A percentile compares a stretch with the other conserved stretches of the same genome.
These are phyloP conservation scores for Anthoscopus minutus DNA, from an alignment of 2,113 vertebrate species.

Conservation along the genomic window DNA sequence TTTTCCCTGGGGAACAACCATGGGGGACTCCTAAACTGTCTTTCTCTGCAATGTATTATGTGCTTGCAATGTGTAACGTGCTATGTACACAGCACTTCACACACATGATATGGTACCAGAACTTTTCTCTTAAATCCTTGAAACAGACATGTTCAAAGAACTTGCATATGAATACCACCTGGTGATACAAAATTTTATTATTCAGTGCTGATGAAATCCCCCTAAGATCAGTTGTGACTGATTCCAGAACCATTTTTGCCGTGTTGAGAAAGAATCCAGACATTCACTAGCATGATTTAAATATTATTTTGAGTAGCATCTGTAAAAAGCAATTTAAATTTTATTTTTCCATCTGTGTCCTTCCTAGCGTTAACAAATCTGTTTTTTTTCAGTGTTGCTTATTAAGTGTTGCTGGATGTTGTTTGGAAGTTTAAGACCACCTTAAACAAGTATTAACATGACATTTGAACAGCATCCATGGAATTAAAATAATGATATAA, in stretches of 20 bases:
- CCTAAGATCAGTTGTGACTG: neutral
- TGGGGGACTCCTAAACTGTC: neutral
- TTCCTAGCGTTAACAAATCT: neutral
- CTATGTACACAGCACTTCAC: neutral
- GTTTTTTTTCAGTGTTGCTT: neutral
- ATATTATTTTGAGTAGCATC: neutral
- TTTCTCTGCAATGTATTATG: neutral
- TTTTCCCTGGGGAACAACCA: neutral
- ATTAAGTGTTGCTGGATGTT: neutral
- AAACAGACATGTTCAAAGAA: neutral
- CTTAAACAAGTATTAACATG: neutral
- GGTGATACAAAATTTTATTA: slow-evolving; percentile 4
- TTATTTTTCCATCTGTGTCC: neutral
- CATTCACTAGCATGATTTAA: neutral
- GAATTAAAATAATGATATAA: neutral
- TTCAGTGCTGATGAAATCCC: neutral
- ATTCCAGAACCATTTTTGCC: neutral
- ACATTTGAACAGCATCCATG: neutral
- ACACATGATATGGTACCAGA: neutral
- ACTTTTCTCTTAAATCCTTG: slow-evolving; percentile 10
- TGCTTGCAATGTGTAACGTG: neutral
- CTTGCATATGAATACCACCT: slow-evolving; percentile 13
- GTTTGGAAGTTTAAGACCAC: neutral
- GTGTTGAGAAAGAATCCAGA: neutral
- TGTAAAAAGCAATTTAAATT: neutral